Evolutionary conservation across 2,113 vertebrate genomes (phyloP), one percentile per base, ranked within the genome.

Genomic region (Thunnus thynnus): DNA sequence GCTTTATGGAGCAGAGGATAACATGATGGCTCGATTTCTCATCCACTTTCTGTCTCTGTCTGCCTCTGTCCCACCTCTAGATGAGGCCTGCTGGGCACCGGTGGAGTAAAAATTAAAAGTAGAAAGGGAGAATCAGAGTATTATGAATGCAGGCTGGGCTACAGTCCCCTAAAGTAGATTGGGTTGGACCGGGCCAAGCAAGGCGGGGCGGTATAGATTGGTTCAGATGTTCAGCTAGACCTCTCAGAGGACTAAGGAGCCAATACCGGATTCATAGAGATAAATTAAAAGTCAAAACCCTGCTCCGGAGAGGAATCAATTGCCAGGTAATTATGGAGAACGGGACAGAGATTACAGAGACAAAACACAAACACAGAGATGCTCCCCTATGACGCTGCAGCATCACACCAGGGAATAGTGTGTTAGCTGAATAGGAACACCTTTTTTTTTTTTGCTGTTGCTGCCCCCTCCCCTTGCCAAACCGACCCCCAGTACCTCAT

Each of bases 1-100:
- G 89, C 91, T 95, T 94, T 95, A 93, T 94, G 90, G 92, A 93
- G 92, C 93, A 88, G 87, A 91, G 84, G 90, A 91, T 89, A 90
- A 79, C 87, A 86, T 82, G 85, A 94, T 91, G 90, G 90, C 88
- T 91, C 90, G 85, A 93, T 94, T 89, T 87, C 89, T 93, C 93
- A 92, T 93, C 92, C 89, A 74, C 83, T 89, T 84, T 88, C 82
- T 68, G 74, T 87, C 88, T 86, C 75, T 20, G 80, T 86, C 77
- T 65, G 57, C 73, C 76, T 66, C 63, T 63, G 72, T 82, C 82
- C 79, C 82, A 84, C 84, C 86, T 86, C 78, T 11, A 74, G 60
- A 85, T 58, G 46, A 79, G 87, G 41, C 83, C 84, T 72, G 75
- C 62, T 84, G 80, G 82, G 82, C 68, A 76, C 17, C 22, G 1